phyloP scores from a whole-genome alignment of 2,113 vertebrate genomes.

The Argyrosomus japonicus region DNA sequence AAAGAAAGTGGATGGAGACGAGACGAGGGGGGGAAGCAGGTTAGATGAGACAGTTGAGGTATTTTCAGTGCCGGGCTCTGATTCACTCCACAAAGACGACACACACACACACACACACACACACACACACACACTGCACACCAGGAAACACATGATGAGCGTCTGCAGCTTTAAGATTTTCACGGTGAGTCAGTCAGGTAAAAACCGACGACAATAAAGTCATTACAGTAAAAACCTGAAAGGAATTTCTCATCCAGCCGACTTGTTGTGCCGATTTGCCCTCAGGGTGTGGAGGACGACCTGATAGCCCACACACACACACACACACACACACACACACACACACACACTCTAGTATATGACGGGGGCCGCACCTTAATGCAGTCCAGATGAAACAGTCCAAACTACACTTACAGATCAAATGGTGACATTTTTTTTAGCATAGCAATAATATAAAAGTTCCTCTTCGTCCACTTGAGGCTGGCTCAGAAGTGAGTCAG shows the following conservation, averaged over 20 bases:
- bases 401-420: too few relatives aligned
- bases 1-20: too few relatives aligned
- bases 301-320: constrained; percentile 32
- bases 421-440: too few relatives aligned
- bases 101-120: too few relatives aligned
- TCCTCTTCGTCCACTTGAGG: too few relatives aligned
- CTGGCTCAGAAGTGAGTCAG: too few relatives aligned
- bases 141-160: constrained; percentile 13
- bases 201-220: constrained; percentile 27
- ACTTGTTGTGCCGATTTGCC: constrained; percentile 49
- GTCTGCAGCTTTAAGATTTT: constrained; percentile 39
- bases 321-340: constrained; percentile 1
- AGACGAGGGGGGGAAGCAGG: neutral
- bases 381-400: too few relatives aligned
- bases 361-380: too few relatives aligned
- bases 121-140: constrained; percentile 15
- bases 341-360: neutral
- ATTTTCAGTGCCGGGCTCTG: constrained; percentile 16
- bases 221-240: constrained; percentile 23
- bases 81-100: too few relatives aligned
- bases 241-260: constrained; percentile 20
- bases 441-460: too few relatives aligned
- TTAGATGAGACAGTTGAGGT: constrained; percentile 9
- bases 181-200: constrained; percentile 18
- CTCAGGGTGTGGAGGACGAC: constrained; percentile 56